Base-by-base conservation (phyloP, 2,113 vertebrate genomes). In the Paratilapia polleni region DNA sequence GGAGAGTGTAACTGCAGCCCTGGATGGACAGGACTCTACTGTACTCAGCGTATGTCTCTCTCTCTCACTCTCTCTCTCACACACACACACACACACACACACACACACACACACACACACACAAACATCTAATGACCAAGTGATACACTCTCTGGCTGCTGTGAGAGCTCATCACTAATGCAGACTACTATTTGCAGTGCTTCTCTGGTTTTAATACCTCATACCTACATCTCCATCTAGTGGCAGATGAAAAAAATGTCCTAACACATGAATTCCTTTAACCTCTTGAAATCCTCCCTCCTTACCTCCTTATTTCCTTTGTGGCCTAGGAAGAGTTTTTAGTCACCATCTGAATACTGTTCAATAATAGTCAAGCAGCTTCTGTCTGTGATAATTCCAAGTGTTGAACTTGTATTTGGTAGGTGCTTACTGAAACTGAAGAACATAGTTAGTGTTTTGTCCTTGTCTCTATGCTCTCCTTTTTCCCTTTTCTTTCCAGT, bases 1-100 rank as follows among this genome's bases (percentile, higher is more conserved):
- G 97, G 98, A 75, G 96, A 96, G 82, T 98, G 98, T 68, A 77
- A 93, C 92, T 99, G 98, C 81, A 94, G 96, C 47, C 91, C 96
- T 0, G 98, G 97, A 8, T 98, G 98, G 98, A 98, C 96, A 0
- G 97, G 97, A 85, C 96, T 97, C 88, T 97, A 96, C 96, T 99
- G 97, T 91, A 97, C 97, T 0, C 97, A 98, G 91, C 96, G 97
- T 99, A 96, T 91, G 97, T 60, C 2, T 3, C 36, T 66, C 57
- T 56, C 56, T 79, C 49, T 58, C 74, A 76, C 52, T 52, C 49
- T 2, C 38, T 43, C 76, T 62, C 61, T 70, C 41, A 62, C 66
- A 75, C 64, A 66, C 57, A 47, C 28, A 38, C 34, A 73, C 66
- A 38, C 43, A 47, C 41, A 36, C 77, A 61, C 57, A 38, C 64